phyloP scores from a whole-genome alignment of 2,113 vertebrate species.

The Phalacrocorax pelagicus region DNA sequence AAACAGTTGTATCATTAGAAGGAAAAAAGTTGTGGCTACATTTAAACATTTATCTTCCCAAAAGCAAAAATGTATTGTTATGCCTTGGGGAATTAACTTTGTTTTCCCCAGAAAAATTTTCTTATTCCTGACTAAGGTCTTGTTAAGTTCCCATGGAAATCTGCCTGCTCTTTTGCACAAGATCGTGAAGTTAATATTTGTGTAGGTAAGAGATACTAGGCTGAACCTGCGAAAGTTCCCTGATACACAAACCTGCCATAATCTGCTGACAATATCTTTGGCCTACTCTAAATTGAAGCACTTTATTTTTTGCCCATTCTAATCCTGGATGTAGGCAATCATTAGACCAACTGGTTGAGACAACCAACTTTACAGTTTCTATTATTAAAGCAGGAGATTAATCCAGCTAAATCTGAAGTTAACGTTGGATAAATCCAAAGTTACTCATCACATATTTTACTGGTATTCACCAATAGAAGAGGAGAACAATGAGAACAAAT shows the following conservation, averaged over 20 bases:
- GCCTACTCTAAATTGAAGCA: background rate
- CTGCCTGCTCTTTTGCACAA: background rate
- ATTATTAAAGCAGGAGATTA: background rate
- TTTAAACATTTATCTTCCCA: background rate
- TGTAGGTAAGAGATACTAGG: background rate
- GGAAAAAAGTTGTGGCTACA: background rate
- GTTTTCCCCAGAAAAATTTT: background rate
- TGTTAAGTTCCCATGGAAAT: background rate
- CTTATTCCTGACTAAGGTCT: background rate
- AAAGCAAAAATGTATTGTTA: background rate
- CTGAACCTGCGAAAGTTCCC: background rate
- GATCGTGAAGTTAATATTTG: background rate
- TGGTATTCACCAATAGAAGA: background rate
- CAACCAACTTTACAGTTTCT: background rate
- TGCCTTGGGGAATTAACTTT: background rate
- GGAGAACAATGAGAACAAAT: background rate
- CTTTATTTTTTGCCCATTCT: background rate
- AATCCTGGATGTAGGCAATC: background rate
- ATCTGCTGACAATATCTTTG: background rate
- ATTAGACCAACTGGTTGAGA: background rate
- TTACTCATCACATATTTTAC: background rate
- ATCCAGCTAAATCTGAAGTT: background rate
- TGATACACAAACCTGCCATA: background rate
- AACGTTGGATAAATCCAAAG: background rate
- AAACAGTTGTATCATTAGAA: background rate